Conservation (phyloP, 2,888 invertebrate species). For the Leptopterna dolabrata region DNA sequence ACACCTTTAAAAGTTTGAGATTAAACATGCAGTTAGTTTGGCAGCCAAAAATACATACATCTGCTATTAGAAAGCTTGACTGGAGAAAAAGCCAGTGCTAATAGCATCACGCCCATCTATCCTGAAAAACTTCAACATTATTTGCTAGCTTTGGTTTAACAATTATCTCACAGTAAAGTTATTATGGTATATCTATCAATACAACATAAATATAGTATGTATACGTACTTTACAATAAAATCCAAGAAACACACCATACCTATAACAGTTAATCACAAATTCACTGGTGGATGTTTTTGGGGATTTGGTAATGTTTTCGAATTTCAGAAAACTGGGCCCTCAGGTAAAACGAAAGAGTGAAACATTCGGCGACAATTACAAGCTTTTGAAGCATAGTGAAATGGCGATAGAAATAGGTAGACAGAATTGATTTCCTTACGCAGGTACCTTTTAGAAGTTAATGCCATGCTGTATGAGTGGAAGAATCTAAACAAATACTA, state of each 20-base stretch:
- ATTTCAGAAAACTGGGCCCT: too few species aligned
- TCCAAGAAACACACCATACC: background rate
- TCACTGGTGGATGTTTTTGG: too few species aligned
- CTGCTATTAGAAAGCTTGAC: conserved; percentile 15
- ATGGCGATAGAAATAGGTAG: background rate
- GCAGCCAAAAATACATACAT: conserved; percentile 25
- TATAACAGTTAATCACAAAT: too few species aligned
- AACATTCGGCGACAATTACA: background rate
- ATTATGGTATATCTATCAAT: too few species aligned
- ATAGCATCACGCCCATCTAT: background rate
- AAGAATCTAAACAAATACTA: background rate
- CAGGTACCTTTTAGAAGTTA: background rate
- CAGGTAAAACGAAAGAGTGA: too few species aligned
- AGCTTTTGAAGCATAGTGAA: background rate
- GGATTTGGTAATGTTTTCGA: too few species aligned
- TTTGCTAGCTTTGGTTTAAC: background rate
- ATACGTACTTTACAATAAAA: background rate
- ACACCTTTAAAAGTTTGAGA: background rate
- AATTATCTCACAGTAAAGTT: background rate
- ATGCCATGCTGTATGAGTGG: conserved; percentile 2
- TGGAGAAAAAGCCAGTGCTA: conserved; percentile 22
- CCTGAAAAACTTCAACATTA: conserved; percentile 39
- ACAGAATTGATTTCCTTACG: background rate
- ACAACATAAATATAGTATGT: background rate
- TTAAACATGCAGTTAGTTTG: conserved; percentile 10